Evolutionary conservation across 2,888 invertebrate genomes (phyloP).

Genomic region (Sarcophaga subvicina): DNA sequence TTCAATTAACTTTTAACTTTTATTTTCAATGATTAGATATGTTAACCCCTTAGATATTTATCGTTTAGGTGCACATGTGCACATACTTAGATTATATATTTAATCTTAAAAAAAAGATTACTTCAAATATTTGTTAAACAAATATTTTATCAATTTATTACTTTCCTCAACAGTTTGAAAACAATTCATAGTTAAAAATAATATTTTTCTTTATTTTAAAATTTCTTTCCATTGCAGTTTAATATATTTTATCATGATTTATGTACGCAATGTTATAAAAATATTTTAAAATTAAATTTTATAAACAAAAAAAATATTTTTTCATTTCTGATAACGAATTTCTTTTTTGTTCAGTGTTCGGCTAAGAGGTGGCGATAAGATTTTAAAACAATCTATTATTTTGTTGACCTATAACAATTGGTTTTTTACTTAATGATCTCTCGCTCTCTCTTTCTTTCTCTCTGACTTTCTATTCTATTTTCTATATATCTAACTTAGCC

Average conservation of each 20-base stretch:
- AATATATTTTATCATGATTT: constrained; percentile 31
- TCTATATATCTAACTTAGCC: neutral
- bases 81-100: neutral
- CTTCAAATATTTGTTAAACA: neutral
- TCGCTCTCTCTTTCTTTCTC: too few species aligned
- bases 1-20: too few species aligned
- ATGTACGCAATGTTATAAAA: constrained; percentile 8
- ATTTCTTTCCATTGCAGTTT: neutral
- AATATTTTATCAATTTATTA: neutral
- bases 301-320: constrained; percentile 7
- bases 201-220: neutral
- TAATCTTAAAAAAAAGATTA: constrained; percentile 7
- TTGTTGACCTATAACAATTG: constrained; percentile 50
- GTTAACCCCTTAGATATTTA: too few species aligned
- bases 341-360: constrained; percentile 1
- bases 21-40: too few species aligned
- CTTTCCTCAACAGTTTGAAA: neutral
- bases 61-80: too few species aligned
- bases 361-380: constrained; percentile 30
- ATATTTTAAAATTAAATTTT: constrained; percentile 1
- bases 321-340: constrained; percentile 29
- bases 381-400: constrained; percentile 14
- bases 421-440: neutral
- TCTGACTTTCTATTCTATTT: neutral
- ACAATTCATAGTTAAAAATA: neutral